Percentiles rank a stretch among this genome's conserved stretches.
phyloP scores from a whole-genome alignment of 2,888 invertebrate species.

The Drosophila meridiana region DNA sequence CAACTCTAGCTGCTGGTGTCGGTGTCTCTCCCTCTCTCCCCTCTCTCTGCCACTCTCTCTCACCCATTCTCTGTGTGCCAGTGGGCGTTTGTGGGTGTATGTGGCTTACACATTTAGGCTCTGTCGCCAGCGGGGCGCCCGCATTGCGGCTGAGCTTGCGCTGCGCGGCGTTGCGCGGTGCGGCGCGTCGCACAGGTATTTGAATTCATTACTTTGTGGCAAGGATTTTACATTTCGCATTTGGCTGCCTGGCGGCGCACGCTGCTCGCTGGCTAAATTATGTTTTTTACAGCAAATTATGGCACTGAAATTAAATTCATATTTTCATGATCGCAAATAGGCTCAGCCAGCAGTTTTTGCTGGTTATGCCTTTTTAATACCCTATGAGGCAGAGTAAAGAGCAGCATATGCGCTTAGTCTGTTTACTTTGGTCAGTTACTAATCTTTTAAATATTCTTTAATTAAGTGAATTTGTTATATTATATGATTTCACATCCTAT shows the following conservation, averaged over 20 bases:
- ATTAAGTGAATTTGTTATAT: background rate
- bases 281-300: slow-evolving; percentile 66
- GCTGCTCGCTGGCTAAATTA: slow-evolving; percentile 49
- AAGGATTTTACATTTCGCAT: slow-evolving; percentile 56
- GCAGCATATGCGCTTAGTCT: background rate
- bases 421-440: too few relatives aligned
- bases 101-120: slow-evolving; percentile 40
- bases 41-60: background rate
- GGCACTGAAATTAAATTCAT: slow-evolving; percentile 74
- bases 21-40: background rate
- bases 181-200: slow-evolving; percentile 61
- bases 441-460: background rate
- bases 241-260: slow-evolving; percentile 49
- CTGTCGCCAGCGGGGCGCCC: slow-evolving; percentile 49
- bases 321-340: slow-evolving; percentile 77
- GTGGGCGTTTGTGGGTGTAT: slow-evolving; percentile 18
- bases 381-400: background rate
- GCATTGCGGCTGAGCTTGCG: slow-evolving; percentile 23
- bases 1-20: slow-evolving; percentile 35
- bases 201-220: slow-evolving; percentile 74
- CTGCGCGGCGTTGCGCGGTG: too few relatives aligned
- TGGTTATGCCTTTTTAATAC: slow-evolving; percentile 19
- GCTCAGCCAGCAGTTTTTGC: slow-evolving; percentile 54
- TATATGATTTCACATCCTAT: background rate
- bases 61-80: slow-evolving; percentile 1